Evolutionary conservation across 2,888 invertebrate genomes (phyloP).

Genomic region (Cheilosia grossa): DNA sequence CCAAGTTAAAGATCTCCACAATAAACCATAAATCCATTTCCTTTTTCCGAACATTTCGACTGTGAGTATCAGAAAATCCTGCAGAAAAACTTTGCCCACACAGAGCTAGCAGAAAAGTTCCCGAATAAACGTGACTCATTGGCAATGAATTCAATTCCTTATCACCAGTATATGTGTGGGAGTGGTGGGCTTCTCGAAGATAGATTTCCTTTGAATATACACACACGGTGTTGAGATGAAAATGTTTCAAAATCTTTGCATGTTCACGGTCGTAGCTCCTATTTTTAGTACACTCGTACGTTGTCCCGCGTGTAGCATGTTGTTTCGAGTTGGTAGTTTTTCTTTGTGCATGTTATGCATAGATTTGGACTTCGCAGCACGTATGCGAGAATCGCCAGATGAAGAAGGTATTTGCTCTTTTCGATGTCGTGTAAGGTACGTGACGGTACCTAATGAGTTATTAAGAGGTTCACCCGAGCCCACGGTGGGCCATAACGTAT

Average conservation of each 20-base stretch:
- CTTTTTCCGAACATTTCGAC: conserved; percentile 32
- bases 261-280: not conserved
- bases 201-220: not conserved
- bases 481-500: conserved; percentile 17
- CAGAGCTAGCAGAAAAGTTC: conserved; percentile 16
- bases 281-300: not conserved
- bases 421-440: conserved; percentile 57
- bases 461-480: conserved; percentile 59
- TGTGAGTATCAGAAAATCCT: conserved; percentile 19
- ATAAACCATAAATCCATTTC: conserved; percentile 54
- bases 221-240: conserved; percentile 5
- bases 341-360: conserved; percentile 32
- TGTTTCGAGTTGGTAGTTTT: conserved; percentile 22
- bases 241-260: conserved; percentile 25
- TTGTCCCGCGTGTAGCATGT: conserved; percentile 7
- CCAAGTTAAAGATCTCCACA: conserved; percentile 22
- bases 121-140: conserved; percentile 36
- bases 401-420: conserved; percentile 51
- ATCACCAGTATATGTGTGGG: not conserved
- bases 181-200: not conserved
- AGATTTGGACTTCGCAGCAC: conserved; percentile 43
- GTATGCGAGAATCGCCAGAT: conserved; percentile 45
- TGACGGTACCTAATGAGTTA: conserved; percentile 66
- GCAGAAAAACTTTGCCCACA: not conserved
- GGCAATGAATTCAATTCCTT: conserved; percentile 17